Evolutionary conservation across 2,113 vertebrate genomes (phyloP), one percentile per base, ranked within the genome.

Genomic region (Otolemur garnettii): DNA sequence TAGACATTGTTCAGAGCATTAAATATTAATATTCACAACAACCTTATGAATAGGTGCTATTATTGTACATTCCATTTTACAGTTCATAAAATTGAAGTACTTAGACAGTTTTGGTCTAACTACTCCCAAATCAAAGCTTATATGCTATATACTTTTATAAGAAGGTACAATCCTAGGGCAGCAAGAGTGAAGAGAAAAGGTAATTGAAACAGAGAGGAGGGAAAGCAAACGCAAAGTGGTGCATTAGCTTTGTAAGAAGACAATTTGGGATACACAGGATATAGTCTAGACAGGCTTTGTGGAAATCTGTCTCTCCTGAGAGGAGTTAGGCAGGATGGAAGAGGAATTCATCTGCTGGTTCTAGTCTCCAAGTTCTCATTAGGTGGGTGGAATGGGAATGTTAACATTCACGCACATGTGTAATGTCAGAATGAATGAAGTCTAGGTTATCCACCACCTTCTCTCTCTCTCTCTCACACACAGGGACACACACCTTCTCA

Each of bases 321-420:
- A 0, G 19, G 71, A 78, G 15, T 14, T 42, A 71, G 30, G 1
- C 45, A 88, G 26, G n/a, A 79, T 83, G 10, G 17, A 14, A 45
- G 38, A 42, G 13, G 11, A 45, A 30, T 14, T 2, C 19, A 69
- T 26, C 22, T 83, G 7, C 17, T 59, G 14, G 4, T 60, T 66
- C 30, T 71, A 55, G 1, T 28, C 8, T 71, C 11, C 28, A 66
- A 7, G 53, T 64, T 83, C 28, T 79, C 30, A 57, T 0, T n/a
- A n/a, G 5, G 35, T 26, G 1, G 30, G 1, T 22, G 8, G 7
- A 3, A 2, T 7, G 10, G 14, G 33, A 2, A 0, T 38, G 8
- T 42, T 79, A 53, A 59, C 18, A 69, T 91, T 33, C 14, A n/a
- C 9, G 33, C 33, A 79, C 18, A 82, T 62, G 15, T n/a, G 19